Evolutionary conservation across 1,140 invertebrate species (phyloP).

Genomic region (Pararge aegeria): DNA sequence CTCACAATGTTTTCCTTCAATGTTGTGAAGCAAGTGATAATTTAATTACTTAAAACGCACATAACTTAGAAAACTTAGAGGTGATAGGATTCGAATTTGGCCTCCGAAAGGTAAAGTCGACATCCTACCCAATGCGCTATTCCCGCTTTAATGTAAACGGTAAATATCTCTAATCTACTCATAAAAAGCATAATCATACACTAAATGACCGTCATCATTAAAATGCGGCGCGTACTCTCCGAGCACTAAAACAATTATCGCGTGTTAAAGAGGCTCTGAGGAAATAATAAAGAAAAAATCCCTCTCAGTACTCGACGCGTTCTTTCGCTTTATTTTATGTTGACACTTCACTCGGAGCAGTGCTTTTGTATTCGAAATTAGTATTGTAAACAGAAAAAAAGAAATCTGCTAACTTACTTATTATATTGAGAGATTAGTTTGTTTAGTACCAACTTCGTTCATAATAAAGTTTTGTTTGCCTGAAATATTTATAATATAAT

Average conservation of each 20-base stretch:
- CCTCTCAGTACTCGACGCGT: conserved; percentile 27
- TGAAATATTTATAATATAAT: no score
- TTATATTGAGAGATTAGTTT: background rate
- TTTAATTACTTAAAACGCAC: no score
- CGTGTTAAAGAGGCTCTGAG: conserved; percentile 45
- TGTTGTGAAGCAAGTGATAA: no score
- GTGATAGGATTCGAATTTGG: no score
- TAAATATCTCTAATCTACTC: conserved; percentile 2
- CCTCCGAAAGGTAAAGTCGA: no score
- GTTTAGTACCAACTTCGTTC: background rate
- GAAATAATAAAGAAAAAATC: conserved; percentile 50
- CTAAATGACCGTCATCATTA: conserved; percentile 5
- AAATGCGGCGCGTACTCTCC: conserved; percentile 3
- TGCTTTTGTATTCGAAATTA: conserved; percentile 18
- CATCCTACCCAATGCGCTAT: no score
- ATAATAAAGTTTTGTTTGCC: background rate
- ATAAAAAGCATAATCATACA: conserved; percentile 1
- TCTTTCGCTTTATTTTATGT: conserved; percentile 41
- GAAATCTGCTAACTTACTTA: conserved; percentile 2
- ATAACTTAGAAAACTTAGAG: no score
- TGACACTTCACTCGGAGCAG: conserved; percentile 28
- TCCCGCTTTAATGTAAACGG: no score
- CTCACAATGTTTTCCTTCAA: no score
- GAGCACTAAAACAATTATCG: conserved; percentile 47
- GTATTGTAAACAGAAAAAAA: conserved; percentile 9